Conservation (phyloP, 2,888 invertebrate species). For the Ectemnius continuus region DNA sequence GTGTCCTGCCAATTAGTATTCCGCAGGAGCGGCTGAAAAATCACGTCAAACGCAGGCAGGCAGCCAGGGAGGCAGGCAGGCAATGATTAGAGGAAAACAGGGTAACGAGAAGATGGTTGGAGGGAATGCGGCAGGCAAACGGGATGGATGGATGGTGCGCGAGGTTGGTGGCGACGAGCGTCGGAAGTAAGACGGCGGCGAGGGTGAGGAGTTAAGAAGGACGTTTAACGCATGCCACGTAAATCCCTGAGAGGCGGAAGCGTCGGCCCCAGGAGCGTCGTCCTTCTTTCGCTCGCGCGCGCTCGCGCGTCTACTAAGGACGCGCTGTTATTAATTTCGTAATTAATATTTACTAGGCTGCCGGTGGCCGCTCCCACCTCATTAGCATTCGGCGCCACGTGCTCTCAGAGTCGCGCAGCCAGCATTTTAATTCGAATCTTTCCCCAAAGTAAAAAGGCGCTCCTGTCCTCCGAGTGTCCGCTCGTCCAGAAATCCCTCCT, state of each 20-base stretch:
- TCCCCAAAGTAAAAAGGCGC: slow-evolving; percentile 63
- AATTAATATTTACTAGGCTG: slow-evolving; percentile 68
- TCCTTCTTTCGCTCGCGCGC: slow-evolving; percentile 15
- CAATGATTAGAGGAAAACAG: slow-evolving; percentile 1
- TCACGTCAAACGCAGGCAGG: slow-evolving; percentile 1
- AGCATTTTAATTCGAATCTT: slow-evolving; percentile 68
- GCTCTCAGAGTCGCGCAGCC: slow-evolving; percentile 11
- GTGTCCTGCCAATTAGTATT: slow-evolving; percentile 4
- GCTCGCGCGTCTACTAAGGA: slow-evolving; percentile 9
- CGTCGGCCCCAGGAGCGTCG: slow-evolving; percentile 37
- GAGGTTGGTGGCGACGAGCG: background rate
- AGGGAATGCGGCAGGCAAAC: no score
- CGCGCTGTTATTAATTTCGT: slow-evolving; percentile 64
- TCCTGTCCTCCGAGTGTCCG: background rate
- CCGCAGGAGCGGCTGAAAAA: background rate
- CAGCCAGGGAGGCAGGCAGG: background rate
- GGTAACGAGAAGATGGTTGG: background rate
- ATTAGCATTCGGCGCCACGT: slow-evolving; percentile 65
- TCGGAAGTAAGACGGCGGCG: background rate
- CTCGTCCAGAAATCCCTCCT: background rate
- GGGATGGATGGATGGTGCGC: no score
- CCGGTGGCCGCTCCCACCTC: slow-evolving; percentile 51
- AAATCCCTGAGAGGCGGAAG: slow-evolving; percentile 31
- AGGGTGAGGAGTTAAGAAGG: slow-evolving; percentile 21
- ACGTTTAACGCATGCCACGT: slow-evolving; percentile 40